Conservation (phyloP, 1,140 invertebrate genomes). For the Drosophila pandora region DNA sequence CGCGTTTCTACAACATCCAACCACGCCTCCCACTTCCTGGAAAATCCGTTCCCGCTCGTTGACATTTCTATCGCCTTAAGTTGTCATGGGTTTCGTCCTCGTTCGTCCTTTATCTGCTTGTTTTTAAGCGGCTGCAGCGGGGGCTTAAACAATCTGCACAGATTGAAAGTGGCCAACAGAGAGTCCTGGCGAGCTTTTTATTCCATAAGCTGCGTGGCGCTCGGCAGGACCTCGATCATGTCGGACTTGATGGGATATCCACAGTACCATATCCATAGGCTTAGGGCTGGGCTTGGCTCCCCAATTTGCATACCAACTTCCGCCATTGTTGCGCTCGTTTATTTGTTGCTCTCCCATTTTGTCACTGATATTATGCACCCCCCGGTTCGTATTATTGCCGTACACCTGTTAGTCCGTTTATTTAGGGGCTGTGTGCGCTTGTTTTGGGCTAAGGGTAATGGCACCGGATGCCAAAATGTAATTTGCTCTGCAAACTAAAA, state of each 20-base stretch:
- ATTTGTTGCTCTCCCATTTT: constrained; percentile 41
- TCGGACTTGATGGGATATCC: constrained; percentile 34
- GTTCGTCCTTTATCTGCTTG: constrained; percentile 27
- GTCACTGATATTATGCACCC: constrained; percentile 12
- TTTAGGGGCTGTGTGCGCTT: constrained; percentile 22
- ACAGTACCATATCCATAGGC: constrained; percentile 18
- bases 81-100: constrained; percentile 31
- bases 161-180: constrained; percentile 30
- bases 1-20: not conserved
- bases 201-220: constrained; percentile 22
- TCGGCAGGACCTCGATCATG: constrained; percentile 21
- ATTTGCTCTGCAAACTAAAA: constrained; percentile 58
- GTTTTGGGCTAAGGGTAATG: constrained; percentile 2
- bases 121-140: constrained; percentile 37
- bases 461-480: constrained; percentile 42
- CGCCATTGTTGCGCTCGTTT: constrained; percentile 45
- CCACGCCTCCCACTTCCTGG: too few species aligned
- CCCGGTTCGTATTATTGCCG: constrained; percentile 18
- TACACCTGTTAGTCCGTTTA: constrained; percentile 54
- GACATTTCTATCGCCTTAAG: constrained; percentile 56
- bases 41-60: constrained; percentile 29
- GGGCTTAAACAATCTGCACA: constrained; percentile 35
- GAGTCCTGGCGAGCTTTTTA: constrained; percentile 8
- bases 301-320: constrained; percentile 74
- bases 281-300: not conserved